Evolutionary conservation across 1,140 invertebrate species (phyloP), one percentile per base, ranked within the genome.

Genomic region (Plodia interpunctella): DNA sequence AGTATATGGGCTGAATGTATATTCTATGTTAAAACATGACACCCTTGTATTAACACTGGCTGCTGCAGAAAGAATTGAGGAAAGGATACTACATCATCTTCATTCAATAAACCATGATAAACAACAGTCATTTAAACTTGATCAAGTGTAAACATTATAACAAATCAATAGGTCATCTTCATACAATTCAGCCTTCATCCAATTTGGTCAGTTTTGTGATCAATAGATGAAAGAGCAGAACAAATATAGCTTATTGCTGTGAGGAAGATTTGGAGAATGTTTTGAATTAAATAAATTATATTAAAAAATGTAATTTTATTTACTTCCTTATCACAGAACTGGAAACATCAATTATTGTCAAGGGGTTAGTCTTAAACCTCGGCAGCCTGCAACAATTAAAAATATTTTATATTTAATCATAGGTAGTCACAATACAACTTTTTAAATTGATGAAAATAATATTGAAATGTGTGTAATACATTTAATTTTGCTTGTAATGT

Each of bases 1-100:
- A 25, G 93, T 94, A 44, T 99, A 98, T 92, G 97, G 95, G 15
- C 84, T 96, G 1, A 96, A 96, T 88, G 94, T 95, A 0, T 95
- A 95, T 71, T 98, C 92, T 81, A 98, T 99, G 96, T 81, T 99
- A 32, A 99, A 99, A 91, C 96, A 99, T 90, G 94, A 98, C 61
- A 99, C 98, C 0, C 80, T 99, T 13, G 94, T 99, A 0, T 80
- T 99, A 0, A 99, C 98, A 1, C 87, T 95, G 66, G 90, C 92
- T 51, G 98, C 98, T 9, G 92, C 97, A 0, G 93, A 97, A 75
- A 91, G 92, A 69, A 94, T 99, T 67, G 97, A 99, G 91, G 92
- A 97, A 57, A 95, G 94, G 88, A 75, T 99, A 25, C 78, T 99
- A n/a, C 92, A 91, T 66, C 92, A 95, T 60, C 82, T 98, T 5